A percentile compares a stretch with the other conserved stretches of the same genome.
These are phyloP conservation scores for Leptinotarsa lineolata DNA, from an alignment of 1,140 invertebrate genomes.

Conservation along the genomic window DNA sequence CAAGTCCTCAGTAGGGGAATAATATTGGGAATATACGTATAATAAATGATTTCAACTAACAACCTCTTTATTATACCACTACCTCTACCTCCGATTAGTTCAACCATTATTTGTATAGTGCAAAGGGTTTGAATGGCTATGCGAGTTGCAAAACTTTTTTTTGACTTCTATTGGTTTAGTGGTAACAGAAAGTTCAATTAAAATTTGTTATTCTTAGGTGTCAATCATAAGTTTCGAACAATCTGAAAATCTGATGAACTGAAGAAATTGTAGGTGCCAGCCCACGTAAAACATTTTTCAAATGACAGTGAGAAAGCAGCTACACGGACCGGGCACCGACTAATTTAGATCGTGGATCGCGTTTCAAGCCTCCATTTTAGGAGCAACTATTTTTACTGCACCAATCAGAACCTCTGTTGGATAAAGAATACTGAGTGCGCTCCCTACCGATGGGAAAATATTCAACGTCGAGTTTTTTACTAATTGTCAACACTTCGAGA, in stretches of 20 bases:
- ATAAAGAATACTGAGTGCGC: conserved; percentile 3
- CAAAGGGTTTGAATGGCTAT: too few relatives aligned
- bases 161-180: too few relatives aligned
- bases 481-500: neutral
- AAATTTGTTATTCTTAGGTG: too few relatives aligned
- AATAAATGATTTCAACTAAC: too few relatives aligned
- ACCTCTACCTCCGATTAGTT: too few relatives aligned
- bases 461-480: conserved; percentile 4
- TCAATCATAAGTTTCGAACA: neutral
- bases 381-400: conserved; percentile 60
- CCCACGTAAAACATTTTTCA: conserved; percentile 34
- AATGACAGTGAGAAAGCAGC: conserved; percentile 36
- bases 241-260: neutral
- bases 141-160: too few relatives aligned
- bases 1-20: too few relatives aligned
- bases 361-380: conserved; percentile 67
- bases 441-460: conserved; percentile 13
- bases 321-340: conserved; percentile 29
- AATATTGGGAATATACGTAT: too few relatives aligned
- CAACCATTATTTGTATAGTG: too few relatives aligned
- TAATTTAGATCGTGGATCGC: conserved; percentile 58
- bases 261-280: conserved; percentile 22
- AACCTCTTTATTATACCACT: too few relatives aligned
- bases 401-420: conserved; percentile 43
- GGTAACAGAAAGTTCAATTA: too few relatives aligned